phyloP scores from a whole-genome alignment of 2,888 invertebrate genomes.

The Lobophora halterata region DNA sequence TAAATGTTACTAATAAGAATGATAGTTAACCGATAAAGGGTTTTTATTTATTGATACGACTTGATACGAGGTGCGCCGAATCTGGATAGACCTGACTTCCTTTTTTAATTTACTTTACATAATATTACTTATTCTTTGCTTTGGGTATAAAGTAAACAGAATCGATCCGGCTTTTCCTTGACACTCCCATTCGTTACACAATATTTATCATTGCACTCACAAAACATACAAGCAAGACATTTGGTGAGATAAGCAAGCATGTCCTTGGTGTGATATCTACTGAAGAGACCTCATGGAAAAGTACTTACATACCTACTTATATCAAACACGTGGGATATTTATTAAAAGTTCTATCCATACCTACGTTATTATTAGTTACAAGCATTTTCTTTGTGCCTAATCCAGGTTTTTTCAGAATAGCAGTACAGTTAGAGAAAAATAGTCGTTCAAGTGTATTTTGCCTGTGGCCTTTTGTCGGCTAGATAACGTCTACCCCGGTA shows the following conservation, averaged over 20 bases:
- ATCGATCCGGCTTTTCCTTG: neutral
- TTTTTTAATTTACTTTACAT: constrained; percentile 15
- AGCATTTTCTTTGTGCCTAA: no score
- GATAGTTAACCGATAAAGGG: constrained; percentile 43
- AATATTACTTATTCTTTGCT: constrained; percentile 8
- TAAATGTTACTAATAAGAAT: no score
- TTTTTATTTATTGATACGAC: constrained; percentile 35
- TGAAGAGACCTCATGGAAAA: constrained; percentile 4
- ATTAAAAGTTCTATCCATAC: constrained; percentile 36
- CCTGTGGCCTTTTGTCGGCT: no score
- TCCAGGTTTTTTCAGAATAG: no score
- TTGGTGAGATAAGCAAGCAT: constrained; percentile 4
- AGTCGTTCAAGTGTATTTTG: no score
- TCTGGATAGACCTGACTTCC: constrained; percentile 18
- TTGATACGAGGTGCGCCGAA: constrained; percentile 27
- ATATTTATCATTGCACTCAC: constrained; percentile 8
- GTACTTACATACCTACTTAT: constrained; percentile 18
- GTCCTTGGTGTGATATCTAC: constrained; percentile 6
- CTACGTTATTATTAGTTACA: constrained; percentile 36
- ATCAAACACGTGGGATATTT: constrained; percentile 13
- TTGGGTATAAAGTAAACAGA: no score
- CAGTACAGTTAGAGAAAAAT: no score
- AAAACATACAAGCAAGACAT: constrained; percentile 3
- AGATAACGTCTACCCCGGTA: no score
- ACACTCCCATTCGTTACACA: constrained; percentile 11